Base-by-base conservation (phyloP, 1,140 invertebrate species). In the Hirudo medicinalis region DNA sequence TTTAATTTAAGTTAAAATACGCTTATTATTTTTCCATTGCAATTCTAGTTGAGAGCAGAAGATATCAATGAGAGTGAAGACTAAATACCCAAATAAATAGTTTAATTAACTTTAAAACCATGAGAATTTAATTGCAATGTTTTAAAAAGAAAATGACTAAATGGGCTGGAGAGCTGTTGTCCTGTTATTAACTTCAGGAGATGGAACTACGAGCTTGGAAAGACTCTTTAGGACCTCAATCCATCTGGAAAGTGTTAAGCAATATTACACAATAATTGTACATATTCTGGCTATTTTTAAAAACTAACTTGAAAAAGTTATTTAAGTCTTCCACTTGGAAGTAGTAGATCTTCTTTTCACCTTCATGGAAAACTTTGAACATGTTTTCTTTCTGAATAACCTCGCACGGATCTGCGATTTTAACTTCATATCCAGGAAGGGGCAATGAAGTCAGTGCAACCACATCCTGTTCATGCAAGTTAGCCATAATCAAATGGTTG, bases 371-470 rank as follows among this genome's bases (percentile, higher is more conserved):
- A 57, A 87, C 82, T 74, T 85, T 85, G 68, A 15, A 84, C 81
- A 72, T 84, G 79, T 22, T 82, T 79, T 83, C 80, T 71, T 85
- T 84, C 60, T 70, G 72, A 36, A 77, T 69, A 66, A 77, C 70
- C 17, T 78, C 75, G 69, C 77, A 75, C 75, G 72, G 78, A 80
- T 3, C 73, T 63, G 76, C 73, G 11, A 78, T 80, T 25, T 76
- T 74, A 2, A 86, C 82, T 11, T 78, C 78, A 70, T 85, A 86
- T 22, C 86, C 86, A 20, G 87, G 87, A 77, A 88, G 82, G 0
- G 87, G 87, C 0, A 86, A 86, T 0, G 86, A 86, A 0, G 86
- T 86, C 74, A 87, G 78, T 17, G 87, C 86, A 76, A 82, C 80
- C 0, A 78, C 75, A 76, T 84, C 83, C 82, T 83, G 74, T 17